Base-by-base conservation (phyloP, 2,113 vertebrate genomes). In the Pithys albifrons region DNA sequence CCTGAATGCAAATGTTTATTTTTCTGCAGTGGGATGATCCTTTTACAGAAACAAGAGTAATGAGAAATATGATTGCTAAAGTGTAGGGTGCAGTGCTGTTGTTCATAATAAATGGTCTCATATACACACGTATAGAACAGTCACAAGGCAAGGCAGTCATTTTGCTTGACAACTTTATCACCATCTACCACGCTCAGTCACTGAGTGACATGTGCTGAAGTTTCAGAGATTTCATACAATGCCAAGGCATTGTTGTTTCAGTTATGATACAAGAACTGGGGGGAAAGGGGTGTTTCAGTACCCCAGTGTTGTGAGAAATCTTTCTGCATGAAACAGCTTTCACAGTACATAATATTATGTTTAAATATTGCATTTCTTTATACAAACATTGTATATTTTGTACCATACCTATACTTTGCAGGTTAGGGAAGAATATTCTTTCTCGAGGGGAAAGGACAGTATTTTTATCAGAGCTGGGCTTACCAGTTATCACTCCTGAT, bases 1-100 rank as follows among this genome's bases (percentile, higher is more conserved):
- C 52, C 48, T 35, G 46, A 88, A 92, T 78, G 43, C 37, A 88
- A 85, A 81, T 88, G 24, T 74, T 89, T 67, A 17, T 86, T 95
- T 91, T 83, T 90, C 58, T 93, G 54, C 69, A 71, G 64, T 41
- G 69, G 18, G 25, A 57, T 65, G 48, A 93, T 16, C 43, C 51
- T 64, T 88, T 24, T 88, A 51, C 74, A 93, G 79, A 85, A 59
- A 74, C 39, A 72, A 24, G 37, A 90, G n/a, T 76, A 83, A 88
- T 61, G 55, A 84, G 75, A 88, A 77, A 54, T 55, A 74, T 2
- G 55, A 66, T 83, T 49, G 37, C 48, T 80, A 80, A 91, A 78
- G 29, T 51, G 74, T 33, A 25, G 64, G 33, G 59, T 91, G 75
- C 33, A 67, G 13, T 71, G 88, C 62, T 73, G 71, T 6, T 82